Conservation (phyloP, 2,113 vertebrate genomes). For the Corapipo altera region DNA sequence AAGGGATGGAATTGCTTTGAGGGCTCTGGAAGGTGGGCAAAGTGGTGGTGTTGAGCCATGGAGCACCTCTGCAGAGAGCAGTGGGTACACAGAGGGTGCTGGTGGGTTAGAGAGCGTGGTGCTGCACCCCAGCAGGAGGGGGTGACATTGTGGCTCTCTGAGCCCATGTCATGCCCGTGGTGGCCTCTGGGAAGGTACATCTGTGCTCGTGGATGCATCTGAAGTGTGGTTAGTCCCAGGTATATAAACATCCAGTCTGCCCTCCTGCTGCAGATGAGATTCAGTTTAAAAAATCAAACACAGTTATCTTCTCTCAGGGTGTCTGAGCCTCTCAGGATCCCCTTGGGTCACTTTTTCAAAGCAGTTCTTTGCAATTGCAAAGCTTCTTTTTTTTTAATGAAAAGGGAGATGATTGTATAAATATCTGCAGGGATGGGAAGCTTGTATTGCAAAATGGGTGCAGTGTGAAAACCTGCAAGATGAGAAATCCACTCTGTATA, state of each 20-base stretch:
- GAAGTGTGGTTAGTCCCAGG: background rate
- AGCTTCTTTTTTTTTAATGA: background rate
- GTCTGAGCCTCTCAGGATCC: background rate
- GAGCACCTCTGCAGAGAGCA: background rate
- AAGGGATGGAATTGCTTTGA: background rate
- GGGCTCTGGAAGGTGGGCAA: accelerated
- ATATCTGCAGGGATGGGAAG: background rate
- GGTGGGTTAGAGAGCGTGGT: accelerated
- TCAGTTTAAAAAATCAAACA: background rate
- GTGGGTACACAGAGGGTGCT: accelerated
- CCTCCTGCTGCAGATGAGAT: background rate
- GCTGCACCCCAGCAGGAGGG: background rate
- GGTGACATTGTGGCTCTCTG: background rate
- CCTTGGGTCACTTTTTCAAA: background rate
- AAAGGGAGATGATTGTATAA: background rate
- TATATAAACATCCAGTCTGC: background rate
- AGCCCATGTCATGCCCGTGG: accelerated
- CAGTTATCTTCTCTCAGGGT: background rate
- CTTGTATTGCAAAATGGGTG: accelerated
- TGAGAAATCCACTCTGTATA: background rate
- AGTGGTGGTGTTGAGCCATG: background rate
- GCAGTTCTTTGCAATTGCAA: background rate
- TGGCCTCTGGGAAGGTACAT: background rate
- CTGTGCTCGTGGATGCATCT: background rate
- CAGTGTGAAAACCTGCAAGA: background rate